These are phyloP conservation scores for Orthonychiurus folsomi DNA, from an alignment of 2,888 invertebrate genomes.

Conservation along the genomic window DNA sequence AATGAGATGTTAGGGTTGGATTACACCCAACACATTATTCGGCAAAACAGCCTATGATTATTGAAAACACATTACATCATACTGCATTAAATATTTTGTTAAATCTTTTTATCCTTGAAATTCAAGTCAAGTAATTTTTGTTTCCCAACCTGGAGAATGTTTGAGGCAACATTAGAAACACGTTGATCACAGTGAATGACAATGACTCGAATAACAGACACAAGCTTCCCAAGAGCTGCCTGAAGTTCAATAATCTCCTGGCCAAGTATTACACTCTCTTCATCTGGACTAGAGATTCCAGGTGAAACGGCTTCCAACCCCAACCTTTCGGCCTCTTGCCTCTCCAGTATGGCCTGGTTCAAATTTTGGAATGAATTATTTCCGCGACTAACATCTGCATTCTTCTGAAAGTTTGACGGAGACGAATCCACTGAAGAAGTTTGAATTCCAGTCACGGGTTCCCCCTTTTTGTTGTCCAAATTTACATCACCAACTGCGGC, in stretches of 20 bases:
- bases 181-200: conserved; percentile 36
- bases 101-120: too few species aligned
- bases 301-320: conserved; percentile 23
- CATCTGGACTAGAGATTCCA: not conserved
- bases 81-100: not conserved
- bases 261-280: conserved; percentile 21
- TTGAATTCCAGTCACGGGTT: not conserved
- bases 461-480: too few species aligned
- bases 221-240: conserved; percentile 29
- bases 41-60: too few species aligned
- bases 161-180: conserved; percentile 36
- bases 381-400: not conserved
- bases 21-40: too few species aligned
- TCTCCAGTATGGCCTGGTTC: conserved; percentile 37
- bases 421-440: not conserved
- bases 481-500: too few species aligned
- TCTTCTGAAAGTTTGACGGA: not conserved
- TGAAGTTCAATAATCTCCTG: conserved; percentile 34
- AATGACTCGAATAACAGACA: conserved; percentile 32
- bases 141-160: conserved; percentile 35
- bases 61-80: too few species aligned
- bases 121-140: not conserved
- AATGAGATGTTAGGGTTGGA: too few species aligned
- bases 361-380: conserved; percentile 30
- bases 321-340: conserved; percentile 34